Conservation (phyloP, 2,113 vertebrate species). For the Nesoenas mayeri region DNA sequence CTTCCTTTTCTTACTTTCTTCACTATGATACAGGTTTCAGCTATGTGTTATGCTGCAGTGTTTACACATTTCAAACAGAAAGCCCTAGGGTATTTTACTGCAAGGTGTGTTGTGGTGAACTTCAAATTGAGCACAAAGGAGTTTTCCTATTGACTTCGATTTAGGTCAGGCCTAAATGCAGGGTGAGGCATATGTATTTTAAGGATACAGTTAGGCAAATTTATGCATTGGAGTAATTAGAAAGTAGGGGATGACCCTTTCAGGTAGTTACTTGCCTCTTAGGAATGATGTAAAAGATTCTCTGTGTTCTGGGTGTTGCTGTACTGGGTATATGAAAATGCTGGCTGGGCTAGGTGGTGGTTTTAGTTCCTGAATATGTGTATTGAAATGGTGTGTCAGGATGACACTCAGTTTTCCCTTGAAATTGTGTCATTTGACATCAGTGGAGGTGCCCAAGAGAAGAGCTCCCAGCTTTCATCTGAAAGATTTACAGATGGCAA, state of each 20-base stretch:
- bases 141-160: neutral
- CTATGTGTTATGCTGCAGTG: neutral
- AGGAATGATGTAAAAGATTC: neutral
- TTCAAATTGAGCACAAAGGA: neutral
- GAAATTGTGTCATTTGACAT: neutral
- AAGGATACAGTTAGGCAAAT: neutral
- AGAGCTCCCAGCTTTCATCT: neutral
- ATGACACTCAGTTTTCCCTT: neutral
- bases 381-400: neutral
- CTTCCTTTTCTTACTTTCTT: neutral
- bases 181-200: neutral
- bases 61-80: neutral
- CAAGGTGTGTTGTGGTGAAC: neutral
- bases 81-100: neutral
- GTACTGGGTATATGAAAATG: neutral
- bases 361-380: neutral
- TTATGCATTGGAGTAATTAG: neutral
- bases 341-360: accelerated
- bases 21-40: neutral
- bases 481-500: neutral
- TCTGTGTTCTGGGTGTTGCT: neutral
- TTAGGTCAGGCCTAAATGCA: neutral
- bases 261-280: neutral
- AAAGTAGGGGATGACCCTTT: neutral
- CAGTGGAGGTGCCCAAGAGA: neutral